Percentiles rank a stretch among this genome's conserved stretches.
Evolutionary conservation across 2,797 vertebrate species (phyloP).

Genomic region (Sitta carolinensis): DNA sequence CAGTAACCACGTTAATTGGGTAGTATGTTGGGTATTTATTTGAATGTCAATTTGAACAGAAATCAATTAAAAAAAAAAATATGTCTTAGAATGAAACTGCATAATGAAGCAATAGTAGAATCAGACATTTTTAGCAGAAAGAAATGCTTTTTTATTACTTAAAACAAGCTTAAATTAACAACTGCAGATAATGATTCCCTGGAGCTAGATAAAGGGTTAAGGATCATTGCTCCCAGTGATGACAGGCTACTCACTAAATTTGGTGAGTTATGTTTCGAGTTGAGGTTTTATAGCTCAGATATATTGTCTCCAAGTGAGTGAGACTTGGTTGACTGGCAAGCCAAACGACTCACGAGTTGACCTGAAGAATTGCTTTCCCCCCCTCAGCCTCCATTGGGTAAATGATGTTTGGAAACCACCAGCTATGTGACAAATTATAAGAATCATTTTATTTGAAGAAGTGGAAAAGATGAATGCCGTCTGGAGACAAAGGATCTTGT

Average conservation of each 20-base stretch:
- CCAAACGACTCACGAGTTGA: constrained; percentile 30
- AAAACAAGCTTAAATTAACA: constrained; percentile 53
- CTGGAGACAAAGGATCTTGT: not conserved
- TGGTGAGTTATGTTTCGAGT: constrained; percentile 34
- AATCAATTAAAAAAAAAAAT: not conserved
- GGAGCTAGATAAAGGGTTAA: constrained; percentile 54
- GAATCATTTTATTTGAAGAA: not conserved
- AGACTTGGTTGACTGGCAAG: constrained; percentile 46
- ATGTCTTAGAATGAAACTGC: not conserved
- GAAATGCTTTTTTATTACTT: constrained; percentile 22
- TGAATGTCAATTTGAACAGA: not conserved
- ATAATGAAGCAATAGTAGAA: not conserved
- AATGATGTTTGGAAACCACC: constrained; percentile 18
- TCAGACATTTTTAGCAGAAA: not conserved
- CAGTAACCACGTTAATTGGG: not conserved
- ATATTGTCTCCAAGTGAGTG: constrained; percentile 47
- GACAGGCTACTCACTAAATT: constrained; percentile 45
- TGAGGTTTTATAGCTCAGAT: constrained; percentile 50
- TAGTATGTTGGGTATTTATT: not conserved
- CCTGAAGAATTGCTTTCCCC: not conserved
- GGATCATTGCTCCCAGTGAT: constrained; percentile 49
- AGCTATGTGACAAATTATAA: not conserved
- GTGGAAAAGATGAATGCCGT: not conserved
- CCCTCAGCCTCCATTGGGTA: not conserved
- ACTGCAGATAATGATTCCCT: constrained; percentile 52